Percentiles rank a stretch among this genome's conserved stretches.
Evolutionary conservation across 2,888 invertebrate genomes (phyloP).

Genomic region (Ochropleura plecta): DNA sequence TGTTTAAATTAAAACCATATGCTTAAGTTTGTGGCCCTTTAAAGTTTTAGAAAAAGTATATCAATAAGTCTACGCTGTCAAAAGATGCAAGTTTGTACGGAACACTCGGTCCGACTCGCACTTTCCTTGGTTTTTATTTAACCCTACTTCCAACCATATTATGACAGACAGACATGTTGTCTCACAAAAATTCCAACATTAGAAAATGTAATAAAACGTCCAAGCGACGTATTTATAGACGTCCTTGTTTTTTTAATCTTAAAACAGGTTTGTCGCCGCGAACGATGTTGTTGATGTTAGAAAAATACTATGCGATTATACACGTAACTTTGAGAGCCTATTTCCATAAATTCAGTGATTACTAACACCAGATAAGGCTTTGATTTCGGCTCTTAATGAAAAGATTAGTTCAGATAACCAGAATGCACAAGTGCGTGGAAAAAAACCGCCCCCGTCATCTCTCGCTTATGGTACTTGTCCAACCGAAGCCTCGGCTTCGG

Average conservation of each 20-base stretch:
- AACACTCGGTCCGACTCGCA: no score
- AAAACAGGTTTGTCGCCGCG: slow-evolving; percentile 49
- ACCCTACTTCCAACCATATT: neutral
- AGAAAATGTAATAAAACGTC: slow-evolving; percentile 27
- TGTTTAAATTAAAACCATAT: no score
- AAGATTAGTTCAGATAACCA: neutral
- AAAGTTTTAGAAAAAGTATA: no score
- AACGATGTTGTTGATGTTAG: neutral
- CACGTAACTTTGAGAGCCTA: neutral
- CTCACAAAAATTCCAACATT: slow-evolving; percentile 21
- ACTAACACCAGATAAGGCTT: neutral
- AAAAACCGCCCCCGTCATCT: no score
- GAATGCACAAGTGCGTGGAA: neutral
- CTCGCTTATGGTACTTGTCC: no score
- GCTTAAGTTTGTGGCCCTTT: no score
- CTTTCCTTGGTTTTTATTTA: no score
- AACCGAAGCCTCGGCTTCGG: no score
- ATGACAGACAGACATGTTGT: neutral
- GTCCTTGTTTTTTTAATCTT: slow-evolving; percentile 62
- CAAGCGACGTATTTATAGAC: slow-evolving; percentile 25
- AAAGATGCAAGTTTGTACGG: no score
- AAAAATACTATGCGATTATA: slow-evolving; percentile 3
- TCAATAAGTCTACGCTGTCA: no score
- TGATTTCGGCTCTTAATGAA: neutral
- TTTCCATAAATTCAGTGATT: neutral